Base-by-base conservation (phyloP, 2,888 invertebrate genomes). In the Calephelis perditalis region DNA sequence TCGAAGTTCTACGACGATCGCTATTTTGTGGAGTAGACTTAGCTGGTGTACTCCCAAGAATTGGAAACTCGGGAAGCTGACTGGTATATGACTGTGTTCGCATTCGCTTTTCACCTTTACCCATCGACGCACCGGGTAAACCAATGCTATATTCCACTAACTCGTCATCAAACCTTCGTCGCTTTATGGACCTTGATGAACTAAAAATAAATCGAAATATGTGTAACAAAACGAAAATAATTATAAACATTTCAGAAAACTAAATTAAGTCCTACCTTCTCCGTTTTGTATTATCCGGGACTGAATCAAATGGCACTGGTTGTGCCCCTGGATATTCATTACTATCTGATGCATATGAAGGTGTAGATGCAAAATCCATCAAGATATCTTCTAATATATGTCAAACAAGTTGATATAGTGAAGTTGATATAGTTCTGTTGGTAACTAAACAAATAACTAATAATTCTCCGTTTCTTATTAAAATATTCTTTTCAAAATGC, bases 91-190 rank as follows among this genome's bases (percentile, higher is more conserved):
- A 91, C 56, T 87, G 88, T 1, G 91, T 90, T 5, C 91, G 84
- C 66, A 91, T 83, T 60, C 91, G 74, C 64, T 90, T 90, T 35
- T 80, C 90, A 45, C 83, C 82, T 73, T 91, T 91, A 0, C 87
- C 86, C 35, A 89, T 71, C 0, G 91, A 90, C 3, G 90, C 86
- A 2, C 91, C 94, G 0, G 94, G 93, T 71, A 94, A 84, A 58
- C 95, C 94, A 62, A 96, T 85, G 79, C 96, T 97, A 69, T 96
- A 97, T 73, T 99, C 98, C 0, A 99, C 98, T 62, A 99, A 90
- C 85, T 99, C 99, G 92, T 99, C 99, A 78, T 99, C 99, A 85
- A 99, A 99, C 71, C 98, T 96, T 73, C 97, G 95, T 0, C 99
- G 93, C 82, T 98, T 99, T 72, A 99, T 98, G 1, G 98, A 98